These are phyloP conservation scores for Halcyon smyrnensis DNA, from an alignment of 2,797 vertebrate species.

Conservation along the genomic window DNA sequence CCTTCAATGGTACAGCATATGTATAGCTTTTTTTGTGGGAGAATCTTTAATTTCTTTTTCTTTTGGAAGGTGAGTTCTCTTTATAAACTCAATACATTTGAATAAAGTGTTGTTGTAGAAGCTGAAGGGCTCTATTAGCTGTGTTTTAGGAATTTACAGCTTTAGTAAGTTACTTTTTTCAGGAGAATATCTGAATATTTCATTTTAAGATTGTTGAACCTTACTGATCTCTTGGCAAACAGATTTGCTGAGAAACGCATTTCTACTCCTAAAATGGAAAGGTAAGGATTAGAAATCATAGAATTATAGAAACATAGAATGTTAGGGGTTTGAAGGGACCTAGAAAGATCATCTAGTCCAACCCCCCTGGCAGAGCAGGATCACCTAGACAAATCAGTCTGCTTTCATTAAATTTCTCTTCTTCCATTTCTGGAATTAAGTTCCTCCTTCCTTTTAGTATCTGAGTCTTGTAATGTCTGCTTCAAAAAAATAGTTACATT, in stretches of 20 bases:
- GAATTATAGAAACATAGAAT: too few relatives aligned
- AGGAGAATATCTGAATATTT: slow-evolving; percentile 2
- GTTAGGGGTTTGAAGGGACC: too few relatives aligned
- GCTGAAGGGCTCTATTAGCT: background rate
- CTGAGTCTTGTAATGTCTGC: background rate
- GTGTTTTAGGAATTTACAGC: background rate
- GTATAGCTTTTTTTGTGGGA: background rate
- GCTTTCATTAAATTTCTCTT: background rate
- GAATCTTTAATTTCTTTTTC: background rate
- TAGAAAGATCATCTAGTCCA: too few relatives aligned
- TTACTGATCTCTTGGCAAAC: background rate
- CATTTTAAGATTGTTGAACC: background rate
- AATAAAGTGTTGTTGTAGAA: background rate
- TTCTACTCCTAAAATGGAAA: slow-evolving; percentile 40
- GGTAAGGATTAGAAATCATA: background rate
- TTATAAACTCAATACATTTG: background rate
- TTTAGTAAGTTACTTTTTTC: background rate
- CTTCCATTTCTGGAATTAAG: slow-evolving; percentile 16
- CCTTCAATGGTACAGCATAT: background rate
- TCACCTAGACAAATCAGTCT: background rate
- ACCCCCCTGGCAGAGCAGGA: too few relatives aligned
- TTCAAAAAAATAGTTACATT: background rate
- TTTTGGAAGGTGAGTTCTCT: background rate
- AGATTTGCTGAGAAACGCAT: slow-evolving; percentile 17
- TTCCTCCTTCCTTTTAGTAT: background rate